Conservation (phyloP, 2,113 vertebrate species). For the Saiga tatarica region DNA sequence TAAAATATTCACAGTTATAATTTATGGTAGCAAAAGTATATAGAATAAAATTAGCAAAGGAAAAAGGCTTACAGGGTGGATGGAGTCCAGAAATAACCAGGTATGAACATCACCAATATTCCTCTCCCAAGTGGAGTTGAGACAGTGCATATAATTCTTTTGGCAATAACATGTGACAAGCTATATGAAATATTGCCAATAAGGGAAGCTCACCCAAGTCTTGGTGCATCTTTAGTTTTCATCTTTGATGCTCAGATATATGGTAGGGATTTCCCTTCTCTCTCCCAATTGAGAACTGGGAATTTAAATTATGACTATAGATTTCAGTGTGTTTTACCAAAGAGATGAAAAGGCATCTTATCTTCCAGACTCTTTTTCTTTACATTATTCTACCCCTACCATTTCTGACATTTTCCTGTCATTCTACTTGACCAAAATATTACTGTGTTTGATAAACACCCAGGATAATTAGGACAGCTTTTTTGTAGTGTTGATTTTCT, state of each 20-base stretch:
- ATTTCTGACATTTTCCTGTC: not conserved
- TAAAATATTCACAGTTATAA: not conserved
- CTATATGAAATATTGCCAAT: not conserved
- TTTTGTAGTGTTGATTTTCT: not conserved
- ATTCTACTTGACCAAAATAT: not conserved
- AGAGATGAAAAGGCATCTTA: not conserved
- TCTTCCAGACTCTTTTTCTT: not conserved
- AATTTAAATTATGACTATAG: not conserved
- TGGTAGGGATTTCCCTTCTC: constrained; percentile 35
- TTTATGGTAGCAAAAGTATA: not conserved
- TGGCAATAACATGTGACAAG: not conserved
- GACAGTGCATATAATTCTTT: not conserved
- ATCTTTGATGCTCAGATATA: constrained; percentile 13
- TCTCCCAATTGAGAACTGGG: constrained; percentile 5
- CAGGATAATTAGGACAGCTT: not conserved
- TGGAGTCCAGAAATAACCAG: not conserved
- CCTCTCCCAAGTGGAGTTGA: not conserved
- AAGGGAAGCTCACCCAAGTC: not conserved
- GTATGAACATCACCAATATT: not conserved
- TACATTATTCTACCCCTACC: not conserved
- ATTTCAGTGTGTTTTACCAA: not conserved
- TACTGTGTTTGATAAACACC: not conserved
- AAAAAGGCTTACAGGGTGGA: not conserved
- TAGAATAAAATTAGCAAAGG: not conserved
- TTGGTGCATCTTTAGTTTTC: not conserved